Evolutionary conservation across 2,888 invertebrate genomes (phyloP), one percentile per base, ranked within the genome.

Genomic region (Temnothorax unifasciatus): DNA sequence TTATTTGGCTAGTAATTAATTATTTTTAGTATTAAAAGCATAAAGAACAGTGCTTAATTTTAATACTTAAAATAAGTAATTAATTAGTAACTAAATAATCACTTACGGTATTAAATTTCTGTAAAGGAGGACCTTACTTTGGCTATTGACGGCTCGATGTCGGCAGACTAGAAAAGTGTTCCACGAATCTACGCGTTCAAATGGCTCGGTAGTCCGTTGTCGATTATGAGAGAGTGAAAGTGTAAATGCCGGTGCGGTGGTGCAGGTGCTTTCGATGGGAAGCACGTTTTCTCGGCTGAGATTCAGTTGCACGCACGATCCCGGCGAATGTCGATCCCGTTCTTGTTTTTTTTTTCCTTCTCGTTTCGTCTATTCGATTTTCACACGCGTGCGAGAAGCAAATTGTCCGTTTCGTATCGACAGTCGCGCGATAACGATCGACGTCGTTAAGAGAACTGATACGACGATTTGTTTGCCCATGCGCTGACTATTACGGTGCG

Each of bases 161-260:
- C 54, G 54, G 41, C 9, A n/a, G 2, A 5, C 9, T 77, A 79
- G 38, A 38, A 79, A 75, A n/a, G 61, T 15, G 21, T 71, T 81
- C 1, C 21, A 47, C 11, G 21, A 66, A 44, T 57, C 57, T 21
- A 21, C 25, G 44, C 29, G 71, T 34, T 68, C 47, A 25, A 81
- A 59, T 25, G 34, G 44, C 34, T 63, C 11, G 18, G 34, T 38
- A 15, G 34, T 50, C 47, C 69, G 81, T 34, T 74, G 66, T 73
- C 86, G 75, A 82, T 89, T 81, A 75, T 79, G 84, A 82, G 88
- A 89, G 88, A 89, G 89, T 89, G 89, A 89, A 89, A 89, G 89
- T 81, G 29, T 83, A 47, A 29, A 29, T 57, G 38, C 63, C 77
- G 82, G 29, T 82, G 81, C 77, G 82, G 29, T 82, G 81, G 68